Conservation (phyloP, 2,797 vertebrate species). For the Leptoclinus maculatus region DNA sequence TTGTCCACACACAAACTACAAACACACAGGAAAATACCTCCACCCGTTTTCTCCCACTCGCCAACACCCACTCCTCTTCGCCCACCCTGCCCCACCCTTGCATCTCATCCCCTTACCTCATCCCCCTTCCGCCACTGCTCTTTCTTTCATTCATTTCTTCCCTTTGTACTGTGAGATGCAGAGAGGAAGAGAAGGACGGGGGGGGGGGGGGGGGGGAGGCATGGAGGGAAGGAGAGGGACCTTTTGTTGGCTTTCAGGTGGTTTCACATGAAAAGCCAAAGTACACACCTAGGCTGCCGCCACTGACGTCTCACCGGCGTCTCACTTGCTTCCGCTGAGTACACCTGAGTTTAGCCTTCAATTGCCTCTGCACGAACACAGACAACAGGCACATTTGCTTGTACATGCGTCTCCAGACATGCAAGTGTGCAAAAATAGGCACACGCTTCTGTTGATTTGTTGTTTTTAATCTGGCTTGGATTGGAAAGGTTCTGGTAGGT, state of each 20-base stretch:
- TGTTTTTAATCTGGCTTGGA: conserved; percentile 13
- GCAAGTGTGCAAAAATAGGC: conserved; percentile 17
- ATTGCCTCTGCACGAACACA: conserved; percentile 44
- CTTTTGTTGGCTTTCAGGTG: conserved; percentile 83
- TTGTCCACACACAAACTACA: conserved; percentile 9
- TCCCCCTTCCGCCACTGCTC: conserved; percentile 60
- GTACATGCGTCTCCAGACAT: background rate
- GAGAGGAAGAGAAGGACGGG: conserved; percentile 56
- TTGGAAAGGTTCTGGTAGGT: conserved; percentile 4
- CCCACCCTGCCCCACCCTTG: conserved; percentile 41
- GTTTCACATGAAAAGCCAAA: conserved; percentile 80
- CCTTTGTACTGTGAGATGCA: conserved; percentile 78
- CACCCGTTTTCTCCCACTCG: conserved; percentile 30
- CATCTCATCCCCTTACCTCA: conserved; percentile 68
- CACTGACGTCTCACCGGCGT: conserved; percentile 56
- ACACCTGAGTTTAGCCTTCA: conserved; percentile 58
- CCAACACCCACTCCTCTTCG: conserved; percentile 21
- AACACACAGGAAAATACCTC: conserved; percentile 31
- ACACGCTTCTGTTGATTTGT: background rate
- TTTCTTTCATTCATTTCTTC: conserved; percentile 67
- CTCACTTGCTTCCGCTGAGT: conserved; percentile 73
- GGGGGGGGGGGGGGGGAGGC: conserved; percentile 40
- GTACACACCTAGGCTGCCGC: conserved; percentile 78
- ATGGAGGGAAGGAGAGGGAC: conserved; percentile 37
- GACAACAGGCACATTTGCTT: conserved; percentile 13